Evolutionary conservation across 1,140 invertebrate species (phyloP), one percentile per base, ranked within the genome.

Genomic region (Schlechtendalia chinensis): DNA sequence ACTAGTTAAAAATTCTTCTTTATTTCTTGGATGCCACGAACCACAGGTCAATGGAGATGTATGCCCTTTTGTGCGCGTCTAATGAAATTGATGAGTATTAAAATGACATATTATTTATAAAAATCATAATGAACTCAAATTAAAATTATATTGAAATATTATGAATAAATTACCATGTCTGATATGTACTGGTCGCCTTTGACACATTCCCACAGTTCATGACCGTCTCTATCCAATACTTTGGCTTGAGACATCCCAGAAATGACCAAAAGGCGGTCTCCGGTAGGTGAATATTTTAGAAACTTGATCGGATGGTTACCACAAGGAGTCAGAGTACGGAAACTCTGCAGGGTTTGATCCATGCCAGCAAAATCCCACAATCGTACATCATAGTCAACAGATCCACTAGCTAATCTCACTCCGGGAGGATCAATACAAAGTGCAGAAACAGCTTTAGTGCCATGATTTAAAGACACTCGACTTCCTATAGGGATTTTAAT

Each of bases 281-380:
- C 97, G 0, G 96, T 98, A 0, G 90, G 90, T 0, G 95, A 98
- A 86, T 98, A 99, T 82, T 97, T 92, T 0, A 99, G 84, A 77
- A 90, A 90, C 83, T 93, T 93, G 53, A 99, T 97, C 0, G 95
- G 95, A 87, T 99, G 95, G 85, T 96, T 95, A 86, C 98, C 97
- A 86, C 95, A 97, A 0, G 97, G 97, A 82, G 93, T 91, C 11
- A 98, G 86, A 0, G 92, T 94, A n/a, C 97, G 89, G 85, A 98
- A 99, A 82, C 94, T 94, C 74, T 93, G 89, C 87, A 98, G 89
- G 0, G 92, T 91, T 0, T 93, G 89, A 86, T 99, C 96, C 96
- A 99, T 98, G 12, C 97, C 97, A 81, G 95, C 93, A 89, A 99
- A 99, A 87, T 99, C 97, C 95, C 96, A 99, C 82, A 99, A 94